Evolutionary conservation across 1,140 invertebrate species (phyloP).

Genomic region (Pseudomyrmex flavicornis): DNA sequence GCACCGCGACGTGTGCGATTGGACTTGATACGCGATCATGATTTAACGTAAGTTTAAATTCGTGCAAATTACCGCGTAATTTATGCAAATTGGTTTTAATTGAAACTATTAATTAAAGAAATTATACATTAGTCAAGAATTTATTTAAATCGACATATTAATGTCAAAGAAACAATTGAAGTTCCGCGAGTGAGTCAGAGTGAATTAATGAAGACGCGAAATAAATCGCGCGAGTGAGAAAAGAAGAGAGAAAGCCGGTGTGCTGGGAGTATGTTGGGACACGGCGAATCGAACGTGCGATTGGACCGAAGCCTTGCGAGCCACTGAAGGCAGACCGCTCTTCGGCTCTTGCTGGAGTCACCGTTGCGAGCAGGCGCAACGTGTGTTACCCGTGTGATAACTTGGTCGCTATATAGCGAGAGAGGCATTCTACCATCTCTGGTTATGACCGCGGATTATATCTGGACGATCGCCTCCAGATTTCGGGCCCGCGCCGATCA

Average conservation of each 20-base stretch:
- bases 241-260: slow-evolving; percentile 5
- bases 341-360: slow-evolving; percentile 74
- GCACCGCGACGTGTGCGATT: not conserved
- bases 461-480: slow-evolving; percentile 23
- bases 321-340: slow-evolving; percentile 77
- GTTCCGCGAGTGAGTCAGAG: not conserved
- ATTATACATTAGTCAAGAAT: not conserved
- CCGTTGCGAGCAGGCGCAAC: slow-evolving; percentile 78
- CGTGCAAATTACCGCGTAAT: not conserved
- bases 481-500: not conserved
- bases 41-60: not conserved
- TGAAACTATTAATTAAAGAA: not conserved
- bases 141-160: not conserved
- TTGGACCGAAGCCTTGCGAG: slow-evolving; percentile 81
- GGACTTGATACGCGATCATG: not conserved
- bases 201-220: not conserved
- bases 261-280: slow-evolving; percentile 41
- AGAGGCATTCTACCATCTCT: slow-evolving; percentile 48
- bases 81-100: slow-evolving; percentile 6
- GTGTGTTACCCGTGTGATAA: slow-evolving; percentile 68
- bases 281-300: slow-evolving; percentile 70
- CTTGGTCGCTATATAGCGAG: slow-evolving; percentile 60
- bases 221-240: slow-evolving; percentile 12
- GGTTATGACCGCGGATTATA: slow-evolving; percentile 58
- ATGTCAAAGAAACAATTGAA: not conserved